phyloP scores from a whole-genome alignment of 1,140 invertebrate species.

The Magallana gigas region DNA sequence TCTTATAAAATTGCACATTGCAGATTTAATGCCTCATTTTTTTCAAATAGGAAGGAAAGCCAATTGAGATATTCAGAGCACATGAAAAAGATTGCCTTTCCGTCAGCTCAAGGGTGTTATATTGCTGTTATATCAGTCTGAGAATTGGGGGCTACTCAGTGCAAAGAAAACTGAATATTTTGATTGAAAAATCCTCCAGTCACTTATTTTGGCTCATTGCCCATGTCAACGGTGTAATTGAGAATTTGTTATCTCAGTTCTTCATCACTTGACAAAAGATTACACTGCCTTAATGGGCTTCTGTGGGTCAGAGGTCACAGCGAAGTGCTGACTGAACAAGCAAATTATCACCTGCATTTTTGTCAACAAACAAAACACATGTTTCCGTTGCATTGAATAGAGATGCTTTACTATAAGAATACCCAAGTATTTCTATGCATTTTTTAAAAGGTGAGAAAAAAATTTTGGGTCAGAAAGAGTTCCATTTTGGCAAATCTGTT shows the following conservation, averaged over 20 bases:
- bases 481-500: background rate
- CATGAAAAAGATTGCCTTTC: too few relatives aligned
- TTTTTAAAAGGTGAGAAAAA: too few relatives aligned
- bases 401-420: background rate
- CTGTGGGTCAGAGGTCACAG: background rate
- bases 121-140: too few relatives aligned
- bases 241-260: background rate
- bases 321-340: background rate
- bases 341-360: slow-evolving; percentile 12
- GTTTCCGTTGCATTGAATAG: background rate
- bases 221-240: background rate
- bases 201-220: background rate
- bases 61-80: too few relatives aligned
- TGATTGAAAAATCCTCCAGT: background rate
- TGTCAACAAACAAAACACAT: slow-evolving; percentile 10
- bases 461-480: too few relatives aligned
- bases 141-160: too few relatives aligned
- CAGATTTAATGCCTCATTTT: too few relatives aligned
- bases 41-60: too few relatives aligned
- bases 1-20: too few relatives aligned
- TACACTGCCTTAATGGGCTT: background rate
- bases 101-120: too few relatives aligned
- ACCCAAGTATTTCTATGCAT: too few relatives aligned
- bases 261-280: slow-evolving; percentile 12
- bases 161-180: too few relatives aligned